Evolutionary conservation across 2,888 invertebrate genomes (phyloP).

Genomic region (Drosophila multiciliata): DNA sequence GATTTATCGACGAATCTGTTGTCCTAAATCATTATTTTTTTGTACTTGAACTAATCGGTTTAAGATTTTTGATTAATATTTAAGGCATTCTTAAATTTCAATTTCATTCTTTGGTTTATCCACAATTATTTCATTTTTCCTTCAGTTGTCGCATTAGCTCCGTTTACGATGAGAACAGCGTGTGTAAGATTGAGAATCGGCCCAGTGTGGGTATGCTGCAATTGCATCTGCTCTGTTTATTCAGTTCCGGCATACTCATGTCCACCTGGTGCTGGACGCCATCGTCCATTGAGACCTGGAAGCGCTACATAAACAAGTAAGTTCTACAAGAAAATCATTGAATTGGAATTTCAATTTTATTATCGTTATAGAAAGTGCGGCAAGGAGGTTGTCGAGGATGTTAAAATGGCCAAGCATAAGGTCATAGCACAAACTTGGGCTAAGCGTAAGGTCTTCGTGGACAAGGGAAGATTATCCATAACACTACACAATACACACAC

Average conservation of each 20-base stretch:
- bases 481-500: constrained; percentile 94
- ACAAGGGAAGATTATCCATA: constrained; percentile 93
- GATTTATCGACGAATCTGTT: not conserved
- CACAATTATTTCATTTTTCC: not conserved
- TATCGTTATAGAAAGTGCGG: constrained; percentile 88
- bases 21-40: not conserved
- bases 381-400: constrained; percentile 88
- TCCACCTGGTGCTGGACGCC: constrained; percentile 98
- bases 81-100: too few species aligned
- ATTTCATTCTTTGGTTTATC: not conserved
- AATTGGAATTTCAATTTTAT: not conserved
- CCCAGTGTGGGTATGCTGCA: constrained; percentile 94
- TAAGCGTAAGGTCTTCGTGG: constrained; percentile 93
- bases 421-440: constrained; percentile 96
- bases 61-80: not conserved
- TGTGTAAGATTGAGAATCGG: constrained; percentile 89
- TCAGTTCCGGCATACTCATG: constrained; percentile 94
- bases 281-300: constrained; percentile 94
- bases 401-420: constrained; percentile 93
- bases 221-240: constrained; percentile 92
- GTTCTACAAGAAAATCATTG: not conserved
- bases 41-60: not conserved
- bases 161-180: constrained; percentile 79
- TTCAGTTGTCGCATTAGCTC: constrained; percentile 84
- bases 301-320: constrained; percentile 92